Conservation (phyloP, 2,113 vertebrate genomes). For the Echinops telfairi region DNA sequence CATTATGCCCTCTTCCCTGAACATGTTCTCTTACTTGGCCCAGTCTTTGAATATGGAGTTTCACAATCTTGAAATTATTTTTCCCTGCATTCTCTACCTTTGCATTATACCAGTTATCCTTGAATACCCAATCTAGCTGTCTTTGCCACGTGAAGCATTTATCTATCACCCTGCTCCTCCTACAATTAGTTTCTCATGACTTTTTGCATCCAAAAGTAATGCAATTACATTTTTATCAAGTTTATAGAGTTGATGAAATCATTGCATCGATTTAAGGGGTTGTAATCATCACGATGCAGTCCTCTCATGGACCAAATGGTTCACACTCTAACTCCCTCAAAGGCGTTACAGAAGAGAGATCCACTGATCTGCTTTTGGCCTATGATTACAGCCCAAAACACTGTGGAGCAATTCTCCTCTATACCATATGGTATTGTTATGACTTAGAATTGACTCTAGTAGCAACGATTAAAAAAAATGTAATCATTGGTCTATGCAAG, state of each 20-base stretch:
- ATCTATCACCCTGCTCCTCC: neutral
- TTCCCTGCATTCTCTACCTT: neutral
- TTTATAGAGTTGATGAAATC: conserved; percentile 1
- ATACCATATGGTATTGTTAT: neutral
- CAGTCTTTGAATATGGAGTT: neutral
- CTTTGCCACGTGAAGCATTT: conserved; percentile 5
- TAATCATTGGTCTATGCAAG: neutral
- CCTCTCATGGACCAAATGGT: neutral
- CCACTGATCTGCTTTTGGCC: too few species aligned
- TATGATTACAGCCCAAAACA: too few species aligned
- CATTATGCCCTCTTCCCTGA: neutral
- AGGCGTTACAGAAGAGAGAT: too few species aligned
- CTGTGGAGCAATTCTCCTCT: neutral
- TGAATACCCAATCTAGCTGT: neutral
- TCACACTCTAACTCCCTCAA: neutral
- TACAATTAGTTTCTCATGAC: neutral
- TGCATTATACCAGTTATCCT: neutral
- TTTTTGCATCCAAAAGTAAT: conserved; percentile 6
- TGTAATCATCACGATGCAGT: neutral
- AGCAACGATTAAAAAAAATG: neutral
- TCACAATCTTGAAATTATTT: neutral
- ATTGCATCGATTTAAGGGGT: neutral
- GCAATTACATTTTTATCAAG: neutral
- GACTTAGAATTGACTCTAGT: neutral
- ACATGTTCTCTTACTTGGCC: neutral